These are phyloP conservation scores for Caenorhabditis wallacei DNA, from an alignment of 2,888 invertebrate genomes.

Conservation along the genomic window DNA sequence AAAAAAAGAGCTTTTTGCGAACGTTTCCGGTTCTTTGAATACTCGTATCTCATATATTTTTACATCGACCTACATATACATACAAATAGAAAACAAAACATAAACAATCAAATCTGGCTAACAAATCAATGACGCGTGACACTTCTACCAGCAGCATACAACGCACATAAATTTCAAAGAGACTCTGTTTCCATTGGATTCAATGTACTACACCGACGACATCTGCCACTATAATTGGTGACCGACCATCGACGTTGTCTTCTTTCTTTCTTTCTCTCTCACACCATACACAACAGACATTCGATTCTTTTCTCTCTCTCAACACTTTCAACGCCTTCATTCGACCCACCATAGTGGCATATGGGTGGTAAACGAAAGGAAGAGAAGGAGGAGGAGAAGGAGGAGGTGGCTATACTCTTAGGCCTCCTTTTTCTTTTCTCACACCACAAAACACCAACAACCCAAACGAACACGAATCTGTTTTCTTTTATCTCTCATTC, in stretches of 20 bases:
- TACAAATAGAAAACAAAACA: conserved; percentile 12
- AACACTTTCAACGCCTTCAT: conserved; percentile 16
- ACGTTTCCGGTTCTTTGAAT: conserved; percentile 2
- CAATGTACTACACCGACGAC: conserved; percentile 48
- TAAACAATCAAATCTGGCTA: conserved; percentile 42
- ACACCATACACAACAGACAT: conserved; percentile 8
- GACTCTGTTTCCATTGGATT: conserved; percentile 28
- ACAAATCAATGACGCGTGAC: conserved; percentile 56
- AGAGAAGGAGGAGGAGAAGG: too few relatives aligned
- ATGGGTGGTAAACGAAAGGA: conserved; percentile 29
- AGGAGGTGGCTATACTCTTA: conserved; percentile 30
- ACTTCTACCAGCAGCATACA: conserved; percentile 11
- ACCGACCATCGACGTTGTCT: conserved; percentile 34
- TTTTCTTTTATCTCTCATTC: conserved; percentile 2
- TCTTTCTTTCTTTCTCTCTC: conserved; percentile 20
- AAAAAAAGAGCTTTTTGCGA: not conserved
- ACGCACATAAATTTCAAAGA: conserved; percentile 14
- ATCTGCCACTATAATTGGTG: conserved; percentile 64
- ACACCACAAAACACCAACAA: conserved; percentile 30
- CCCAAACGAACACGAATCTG: conserved; percentile 6
- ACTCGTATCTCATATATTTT: conserved; percentile 9
- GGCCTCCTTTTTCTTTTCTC: not conserved
- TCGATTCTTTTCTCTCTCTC: conserved; percentile 10
- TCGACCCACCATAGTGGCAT: conserved; percentile 37
- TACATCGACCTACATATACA: conserved; percentile 23